Evolutionary conservation across 2,113 vertebrate genomes (phyloP).

Genomic region (Larimichthys polyactis): DNA sequence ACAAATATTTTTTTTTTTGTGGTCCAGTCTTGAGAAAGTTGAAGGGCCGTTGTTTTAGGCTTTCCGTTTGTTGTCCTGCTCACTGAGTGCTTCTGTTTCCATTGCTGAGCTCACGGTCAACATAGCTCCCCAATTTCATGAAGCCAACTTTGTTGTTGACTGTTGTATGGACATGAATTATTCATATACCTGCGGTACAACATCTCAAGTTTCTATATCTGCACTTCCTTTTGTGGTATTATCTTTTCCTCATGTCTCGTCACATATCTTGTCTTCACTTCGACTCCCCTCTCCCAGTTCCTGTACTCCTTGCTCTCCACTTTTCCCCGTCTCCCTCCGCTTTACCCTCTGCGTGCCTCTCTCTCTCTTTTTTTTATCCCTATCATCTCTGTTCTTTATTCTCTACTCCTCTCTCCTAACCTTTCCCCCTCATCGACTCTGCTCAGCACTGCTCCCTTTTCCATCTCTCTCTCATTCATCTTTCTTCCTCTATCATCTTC

Average conservation of each 20-base stretch:
- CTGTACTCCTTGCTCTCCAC: slow-evolving; percentile 16
- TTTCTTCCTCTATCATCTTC: slow-evolving; percentile 35
- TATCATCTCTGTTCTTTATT: slow-evolving; percentile 34
- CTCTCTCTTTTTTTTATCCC: slow-evolving; percentile 16
- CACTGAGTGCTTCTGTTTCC: slow-evolving; percentile 12
- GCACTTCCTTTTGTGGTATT: slow-evolving; percentile 39
- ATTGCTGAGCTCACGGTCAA: slow-evolving; percentile 36
- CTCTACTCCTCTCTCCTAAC: slow-evolving; percentile 21
- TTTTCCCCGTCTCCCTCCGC: not conserved
- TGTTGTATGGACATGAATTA: slow-evolving; percentile 57
- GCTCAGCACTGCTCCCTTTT: slow-evolving; percentile 25
- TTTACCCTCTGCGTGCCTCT: slow-evolving; percentile 22
- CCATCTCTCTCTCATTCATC: slow-evolving; percentile 1
- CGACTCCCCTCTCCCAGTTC: not conserved
- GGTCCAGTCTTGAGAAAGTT: not conserved
- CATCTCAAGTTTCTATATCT: slow-evolving; percentile 39
- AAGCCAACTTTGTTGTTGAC: slow-evolving; percentile 52
- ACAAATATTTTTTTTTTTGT: not conserved
- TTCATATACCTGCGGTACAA: slow-evolving; percentile 46
- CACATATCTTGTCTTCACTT: slow-evolving; percentile 33
- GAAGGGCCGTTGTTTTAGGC: slow-evolving; percentile 9
- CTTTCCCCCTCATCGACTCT: slow-evolving; percentile 21
- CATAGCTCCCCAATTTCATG: slow-evolving; percentile 13
- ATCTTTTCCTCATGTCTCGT: slow-evolving; percentile 46
- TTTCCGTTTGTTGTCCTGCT: slow-evolving; percentile 12